phyloP scores from a whole-genome alignment of 2,888 invertebrate species.

The Oxytorus armatus region DNA sequence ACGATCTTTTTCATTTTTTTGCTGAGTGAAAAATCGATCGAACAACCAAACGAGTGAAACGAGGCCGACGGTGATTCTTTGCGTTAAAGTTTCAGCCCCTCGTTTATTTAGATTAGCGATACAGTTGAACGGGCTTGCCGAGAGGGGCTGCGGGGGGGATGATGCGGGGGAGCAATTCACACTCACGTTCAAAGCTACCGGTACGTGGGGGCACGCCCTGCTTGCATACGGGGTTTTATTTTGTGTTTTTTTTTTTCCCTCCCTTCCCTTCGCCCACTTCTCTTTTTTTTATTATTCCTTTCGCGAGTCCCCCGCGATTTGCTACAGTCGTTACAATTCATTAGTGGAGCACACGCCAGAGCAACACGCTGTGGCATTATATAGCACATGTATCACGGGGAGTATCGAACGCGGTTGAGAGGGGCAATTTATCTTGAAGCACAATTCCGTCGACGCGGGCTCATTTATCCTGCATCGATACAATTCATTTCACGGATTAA shows the following conservation, averaged over 20 bases:
- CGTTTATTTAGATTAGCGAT: slow-evolving; percentile 67
- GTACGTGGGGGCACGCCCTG: slow-evolving; percentile 60
- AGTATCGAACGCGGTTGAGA: slow-evolving; percentile 49
- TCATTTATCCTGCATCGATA: slow-evolving; percentile 55
- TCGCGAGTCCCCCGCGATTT: slow-evolving; percentile 70
- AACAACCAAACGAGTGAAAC: slow-evolving; percentile 44
- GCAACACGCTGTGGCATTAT: slow-evolving; percentile 68
- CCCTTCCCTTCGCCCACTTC: neutral
- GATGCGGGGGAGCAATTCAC: slow-evolving; percentile 57
- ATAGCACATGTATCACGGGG: slow-evolving; percentile 53
- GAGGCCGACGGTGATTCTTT: slow-evolving; percentile 56
- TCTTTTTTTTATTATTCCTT: slow-evolving; percentile 52
- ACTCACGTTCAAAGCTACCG: slow-evolving; percentile 53
- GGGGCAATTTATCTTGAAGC: slow-evolving; percentile 58
- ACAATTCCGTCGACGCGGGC: slow-evolving; percentile 55
- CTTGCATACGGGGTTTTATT: slow-evolving; percentile 69
- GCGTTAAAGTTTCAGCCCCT: slow-evolving; percentile 53
- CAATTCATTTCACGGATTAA: slow-evolving; percentile 59
- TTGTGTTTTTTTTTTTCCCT: slow-evolving; percentile 71
- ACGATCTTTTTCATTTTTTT: neutral
- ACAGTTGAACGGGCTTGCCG: slow-evolving; percentile 48
- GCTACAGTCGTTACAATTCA: slow-evolving; percentile 77
- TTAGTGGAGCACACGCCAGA: too few species aligned
- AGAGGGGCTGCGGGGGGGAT: too few species aligned
- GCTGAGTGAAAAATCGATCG: slow-evolving; percentile 24